Evolutionary conservation across 2,797 vertebrate genomes (phyloP).

Genomic region (Gobionotothen gibberifrons): DNA sequence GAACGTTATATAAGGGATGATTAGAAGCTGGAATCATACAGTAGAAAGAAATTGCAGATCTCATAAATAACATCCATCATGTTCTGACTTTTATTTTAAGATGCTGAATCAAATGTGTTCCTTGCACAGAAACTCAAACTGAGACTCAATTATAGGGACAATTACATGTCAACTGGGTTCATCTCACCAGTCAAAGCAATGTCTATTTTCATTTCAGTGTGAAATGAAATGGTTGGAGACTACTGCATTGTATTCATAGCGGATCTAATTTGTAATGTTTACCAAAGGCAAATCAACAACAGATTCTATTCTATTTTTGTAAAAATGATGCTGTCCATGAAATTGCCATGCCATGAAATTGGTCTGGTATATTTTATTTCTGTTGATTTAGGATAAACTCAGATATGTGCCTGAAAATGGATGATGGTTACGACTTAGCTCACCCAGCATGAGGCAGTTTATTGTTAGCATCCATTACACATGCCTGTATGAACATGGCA

Average conservation of each 20-base stretch:
- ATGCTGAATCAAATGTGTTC: constrained; percentile 3
- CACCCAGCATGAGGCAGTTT: constrained; percentile 18
- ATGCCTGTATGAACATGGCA: constrained; percentile 1
- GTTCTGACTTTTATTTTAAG: constrained; percentile 13
- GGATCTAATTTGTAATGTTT: constrained; percentile 42
- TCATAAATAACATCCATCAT: neutral
- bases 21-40: neutral
- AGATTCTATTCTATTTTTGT: constrained; percentile 46
- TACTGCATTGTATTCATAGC: constrained; percentile 28
- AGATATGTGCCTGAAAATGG: constrained; percentile 29
- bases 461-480: constrained; percentile 37
- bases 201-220: constrained; percentile 40
- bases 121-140: constrained; percentile 5
- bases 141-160: constrained; percentile 27
- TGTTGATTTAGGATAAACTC: constrained; percentile 48
- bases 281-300: constrained; percentile 49
- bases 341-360: constrained; percentile 55
- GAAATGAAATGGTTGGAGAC: constrained; percentile 34
- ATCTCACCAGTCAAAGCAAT: constrained; percentile 11
- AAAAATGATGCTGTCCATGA: constrained; percentile 47
- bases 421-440: constrained; percentile 36
- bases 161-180: constrained; percentile 40
- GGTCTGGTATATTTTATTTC: constrained; percentile 50
- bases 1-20: neutral
- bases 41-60: neutral